A percentile compares a stretch with the other conserved stretches of the same genome.
These are phyloP conservation scores for Polypedilum vanderplanki DNA, from an alignment of 1,140 invertebrate species.

Conservation along the genomic window DNA sequence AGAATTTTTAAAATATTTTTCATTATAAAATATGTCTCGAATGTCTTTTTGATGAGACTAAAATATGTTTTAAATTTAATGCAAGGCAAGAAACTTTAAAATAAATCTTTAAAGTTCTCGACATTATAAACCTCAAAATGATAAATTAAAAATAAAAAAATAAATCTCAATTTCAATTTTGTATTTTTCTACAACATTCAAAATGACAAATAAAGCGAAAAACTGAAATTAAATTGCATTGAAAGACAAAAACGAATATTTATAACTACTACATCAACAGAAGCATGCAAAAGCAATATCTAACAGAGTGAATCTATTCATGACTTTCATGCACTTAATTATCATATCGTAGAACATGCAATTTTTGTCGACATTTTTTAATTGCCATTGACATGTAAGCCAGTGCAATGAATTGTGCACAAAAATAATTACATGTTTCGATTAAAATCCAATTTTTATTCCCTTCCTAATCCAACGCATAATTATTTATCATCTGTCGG, in stretches of 20 bases:
- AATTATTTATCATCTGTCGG: not conserved
- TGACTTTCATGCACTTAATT: not conserved
- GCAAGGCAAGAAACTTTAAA: too few species aligned
- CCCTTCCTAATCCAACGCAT: not conserved
- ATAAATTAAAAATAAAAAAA: too few species aligned
- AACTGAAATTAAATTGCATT: not conserved
- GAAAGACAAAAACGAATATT: too few species aligned
- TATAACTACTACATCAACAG: too few species aligned
- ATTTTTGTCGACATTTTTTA: not conserved
- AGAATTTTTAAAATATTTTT: conserved; percentile 8
- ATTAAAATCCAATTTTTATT: not conserved
- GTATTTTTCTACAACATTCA: too few species aligned
- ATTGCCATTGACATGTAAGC: not conserved
- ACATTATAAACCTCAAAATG: too few species aligned
- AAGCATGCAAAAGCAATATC: too few species aligned
- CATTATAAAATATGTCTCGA: not conserved
- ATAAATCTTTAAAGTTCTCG: too few species aligned
- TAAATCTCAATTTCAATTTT: too few species aligned
- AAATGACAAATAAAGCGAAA: not conserved
- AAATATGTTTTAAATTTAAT: too few species aligned
- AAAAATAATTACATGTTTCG: conserved; percentile 3
- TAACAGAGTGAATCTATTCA: too few species aligned
- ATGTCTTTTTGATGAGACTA: too few species aligned
- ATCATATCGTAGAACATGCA: not conserved
- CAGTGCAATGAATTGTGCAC: not conserved